These are phyloP conservation scores for Carabus problematicus DNA, from an alignment of 2,888 invertebrate genomes.

Conservation along the genomic window DNA sequence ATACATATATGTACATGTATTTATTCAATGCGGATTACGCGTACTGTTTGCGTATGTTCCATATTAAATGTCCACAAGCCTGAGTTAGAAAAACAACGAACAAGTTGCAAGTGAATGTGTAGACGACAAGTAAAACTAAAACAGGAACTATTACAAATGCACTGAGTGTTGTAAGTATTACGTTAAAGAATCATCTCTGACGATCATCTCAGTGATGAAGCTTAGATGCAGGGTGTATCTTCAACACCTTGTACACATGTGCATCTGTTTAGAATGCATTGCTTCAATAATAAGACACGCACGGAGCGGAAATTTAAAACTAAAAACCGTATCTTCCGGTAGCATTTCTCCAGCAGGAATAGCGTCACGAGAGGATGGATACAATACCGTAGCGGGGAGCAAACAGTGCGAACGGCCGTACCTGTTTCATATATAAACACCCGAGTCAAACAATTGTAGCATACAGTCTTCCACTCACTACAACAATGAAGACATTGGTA, in stretches of 20 bases:
- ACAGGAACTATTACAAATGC: neutral
- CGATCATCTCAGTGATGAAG: too few relatives aligned
- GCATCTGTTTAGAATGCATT: neutral
- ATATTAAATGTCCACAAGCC: neutral
- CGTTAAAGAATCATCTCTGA: too few relatives aligned
- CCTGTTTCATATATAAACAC: constrained; percentile 28
- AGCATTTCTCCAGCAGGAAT: constrained; percentile 27
- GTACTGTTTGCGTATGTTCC: too few relatives aligned
- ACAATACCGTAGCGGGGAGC: constrained; percentile 21
- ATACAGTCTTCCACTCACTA: constrained; percentile 42
- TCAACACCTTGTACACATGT: too few relatives aligned
- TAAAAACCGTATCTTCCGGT: constrained; percentile 33
- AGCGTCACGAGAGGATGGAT: constrained; percentile 2
- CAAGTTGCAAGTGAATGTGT: neutral
- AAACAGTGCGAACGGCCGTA: constrained; percentile 14
- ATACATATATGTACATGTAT: too few relatives aligned
- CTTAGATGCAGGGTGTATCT: too few relatives aligned
- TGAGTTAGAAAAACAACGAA: neutral
- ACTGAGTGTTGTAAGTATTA: neutral
- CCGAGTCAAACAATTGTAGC: constrained; percentile 29
- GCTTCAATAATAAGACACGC: neutral
- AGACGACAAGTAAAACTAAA: too few relatives aligned
- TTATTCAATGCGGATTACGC: too few relatives aligned
- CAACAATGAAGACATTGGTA: constrained; percentile 47
- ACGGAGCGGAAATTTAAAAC: constrained; percentile 39